These are phyloP conservation scores for Agonopterix alstromeriana DNA, from an alignment of 2,888 invertebrate species.

Conservation along the genomic window DNA sequence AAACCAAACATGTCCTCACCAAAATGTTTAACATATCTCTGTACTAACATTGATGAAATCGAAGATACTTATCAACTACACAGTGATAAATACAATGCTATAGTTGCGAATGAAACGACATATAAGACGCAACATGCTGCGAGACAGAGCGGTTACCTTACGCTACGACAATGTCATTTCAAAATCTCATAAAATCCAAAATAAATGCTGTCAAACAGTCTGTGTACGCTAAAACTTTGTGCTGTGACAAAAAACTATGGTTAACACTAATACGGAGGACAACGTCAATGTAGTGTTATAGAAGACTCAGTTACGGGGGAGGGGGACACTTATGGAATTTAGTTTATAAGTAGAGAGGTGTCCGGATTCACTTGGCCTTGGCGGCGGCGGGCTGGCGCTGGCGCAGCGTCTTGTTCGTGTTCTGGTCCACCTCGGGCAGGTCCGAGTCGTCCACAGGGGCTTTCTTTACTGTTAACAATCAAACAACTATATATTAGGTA, in stretches of 20 bases:
- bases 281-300: constrained; percentile 18
- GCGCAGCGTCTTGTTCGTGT: constrained; percentile 85
- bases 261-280: constrained; percentile 1
- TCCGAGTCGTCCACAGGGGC: constrained; percentile 84
- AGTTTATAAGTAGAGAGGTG: neutral
- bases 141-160: too few species aligned
- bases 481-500: neutral
- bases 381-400: constrained; percentile 72
- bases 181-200: constrained; percentile 1
- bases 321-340: neutral
- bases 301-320: constrained; percentile 30
- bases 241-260: constrained; percentile 21
- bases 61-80: too few species aligned
- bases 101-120: too few species aligned
- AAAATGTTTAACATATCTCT: constrained; percentile 10
- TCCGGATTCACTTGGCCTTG: constrained; percentile 75
- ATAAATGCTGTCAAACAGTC: constrained; percentile 18
- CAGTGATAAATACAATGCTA: too few species aligned
- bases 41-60: neutral
- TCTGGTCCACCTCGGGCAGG: constrained; percentile 95
- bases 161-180: neutral
- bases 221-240: constrained; percentile 24
- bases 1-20: constrained; percentile 17
- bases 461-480: constrained; percentile 78
- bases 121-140: too few species aligned